These are phyloP conservation scores for Xyrichtys novacula DNA, from an alignment of 2,797 vertebrate species.

Conservation along the genomic window DNA sequence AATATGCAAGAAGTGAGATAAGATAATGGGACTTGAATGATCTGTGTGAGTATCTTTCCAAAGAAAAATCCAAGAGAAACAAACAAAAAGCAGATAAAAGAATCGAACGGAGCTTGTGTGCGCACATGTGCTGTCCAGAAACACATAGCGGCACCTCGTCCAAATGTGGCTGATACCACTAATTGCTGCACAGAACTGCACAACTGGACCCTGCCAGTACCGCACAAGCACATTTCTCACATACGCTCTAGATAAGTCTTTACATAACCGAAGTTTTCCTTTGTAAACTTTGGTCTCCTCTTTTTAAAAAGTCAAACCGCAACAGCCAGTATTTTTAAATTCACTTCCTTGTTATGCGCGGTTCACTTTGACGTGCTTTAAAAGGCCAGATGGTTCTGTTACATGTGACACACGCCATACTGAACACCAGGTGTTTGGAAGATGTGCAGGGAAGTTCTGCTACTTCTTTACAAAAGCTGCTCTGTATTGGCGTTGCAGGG, in stretches of 20 bases:
- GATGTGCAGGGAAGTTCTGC: neutral
- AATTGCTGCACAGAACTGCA: slow-evolving; percentile 66
- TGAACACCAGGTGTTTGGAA: neutral
- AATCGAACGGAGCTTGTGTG: slow-evolving; percentile 41
- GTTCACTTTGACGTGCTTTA: neutral
- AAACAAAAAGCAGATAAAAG: slow-evolving; percentile 26
- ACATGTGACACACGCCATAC: neutral
- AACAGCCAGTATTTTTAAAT: slow-evolving; percentile 13
- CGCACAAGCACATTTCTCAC: slow-evolving; percentile 43
- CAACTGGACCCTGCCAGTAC: slow-evolving; percentile 61
- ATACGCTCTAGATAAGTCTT: neutral
- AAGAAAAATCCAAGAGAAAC: slow-evolving; percentile 34
- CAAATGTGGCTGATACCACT: slow-evolving; percentile 71
- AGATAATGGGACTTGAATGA: neutral
- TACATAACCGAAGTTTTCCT: slow-evolving; percentile 44
- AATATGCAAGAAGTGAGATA: slow-evolving; percentile 4
- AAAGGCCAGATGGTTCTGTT: slow-evolving; percentile 9
- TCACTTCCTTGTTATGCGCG: neutral
- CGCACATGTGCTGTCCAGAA: slow-evolving; percentile 71
- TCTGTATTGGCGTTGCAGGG: neutral
- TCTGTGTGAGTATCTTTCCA: slow-evolving; percentile 16
- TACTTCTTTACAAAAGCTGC: neutral
- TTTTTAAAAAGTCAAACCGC: slow-evolving; percentile 12
- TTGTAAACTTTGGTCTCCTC: slow-evolving; percentile 48
- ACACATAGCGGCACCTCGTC: slow-evolving; percentile 51